phyloP scores from a whole-genome alignment of 2,113 vertebrate species.

The Cochlearius cochlearius region DNA sequence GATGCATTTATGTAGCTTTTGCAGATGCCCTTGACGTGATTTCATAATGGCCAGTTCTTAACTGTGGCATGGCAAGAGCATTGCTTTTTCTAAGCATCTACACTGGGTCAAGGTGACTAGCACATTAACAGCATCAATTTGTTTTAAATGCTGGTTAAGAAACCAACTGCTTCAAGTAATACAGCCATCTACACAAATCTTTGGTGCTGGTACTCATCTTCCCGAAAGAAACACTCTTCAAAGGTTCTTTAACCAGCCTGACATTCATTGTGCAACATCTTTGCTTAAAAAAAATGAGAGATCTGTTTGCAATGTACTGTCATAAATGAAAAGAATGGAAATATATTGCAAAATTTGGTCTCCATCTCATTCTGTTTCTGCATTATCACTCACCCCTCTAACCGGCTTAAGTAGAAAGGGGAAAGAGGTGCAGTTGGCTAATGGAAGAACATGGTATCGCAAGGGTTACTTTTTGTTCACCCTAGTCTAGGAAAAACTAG shows the following conservation, averaged over 20 bases:
- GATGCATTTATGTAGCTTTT: neutral
- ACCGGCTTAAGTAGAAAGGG: neutral
- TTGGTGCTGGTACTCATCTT: neutral
- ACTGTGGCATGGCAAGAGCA: neutral
- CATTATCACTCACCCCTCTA: neutral
- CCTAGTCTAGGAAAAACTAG: neutral
- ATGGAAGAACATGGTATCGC: neutral
- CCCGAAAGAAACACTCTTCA: neutral
- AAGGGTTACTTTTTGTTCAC: neutral
- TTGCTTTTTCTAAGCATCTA: neutral
- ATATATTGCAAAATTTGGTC: neutral
- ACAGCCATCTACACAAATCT: neutral
- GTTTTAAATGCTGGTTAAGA: neutral
- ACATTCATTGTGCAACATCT: neutral
- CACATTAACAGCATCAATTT: neutral
- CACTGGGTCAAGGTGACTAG: neutral
- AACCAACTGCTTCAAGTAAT: neutral
- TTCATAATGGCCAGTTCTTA: neutral
- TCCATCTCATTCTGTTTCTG: neutral
- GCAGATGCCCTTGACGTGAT: neutral
- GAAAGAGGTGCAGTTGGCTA: neutral
- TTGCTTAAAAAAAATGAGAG: neutral
- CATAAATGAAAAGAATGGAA: neutral
- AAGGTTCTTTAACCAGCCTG: neutral
- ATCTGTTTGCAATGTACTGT: neutral